A percentile compares a stretch with the other conserved stretches of the same genome.
These are phyloP conservation scores for Drosophila repleta DNA, from an alignment of 1,140 invertebrate genomes.

Conservation along the genomic window DNA sequence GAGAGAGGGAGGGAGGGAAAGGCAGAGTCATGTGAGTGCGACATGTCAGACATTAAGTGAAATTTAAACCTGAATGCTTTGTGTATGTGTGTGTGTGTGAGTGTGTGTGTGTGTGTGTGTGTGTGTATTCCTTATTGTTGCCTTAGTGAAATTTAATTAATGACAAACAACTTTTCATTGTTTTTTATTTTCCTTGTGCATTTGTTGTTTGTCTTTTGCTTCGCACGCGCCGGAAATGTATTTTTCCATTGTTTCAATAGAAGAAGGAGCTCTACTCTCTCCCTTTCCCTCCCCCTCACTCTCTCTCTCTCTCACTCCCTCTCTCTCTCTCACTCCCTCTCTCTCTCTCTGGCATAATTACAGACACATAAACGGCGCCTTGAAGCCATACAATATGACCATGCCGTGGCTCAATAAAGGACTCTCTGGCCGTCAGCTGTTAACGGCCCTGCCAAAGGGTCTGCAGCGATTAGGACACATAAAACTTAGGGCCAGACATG, in stretches of 20 bases:
- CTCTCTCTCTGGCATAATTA: conserved; percentile 40
- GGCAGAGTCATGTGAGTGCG: background rate
- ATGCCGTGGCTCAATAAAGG: background rate
- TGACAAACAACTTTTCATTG: conserved; percentile 79
- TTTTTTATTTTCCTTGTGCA: conserved; percentile 16
- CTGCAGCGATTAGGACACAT: conserved; percentile 51
- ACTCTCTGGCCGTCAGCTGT: conserved; percentile 31
- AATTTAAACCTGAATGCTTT: conserved; percentile 66
- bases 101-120: conserved; percentile 25
- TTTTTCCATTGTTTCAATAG: conserved; percentile 63
- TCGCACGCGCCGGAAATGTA: conserved; percentile 75
- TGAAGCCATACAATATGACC: conserved; percentile 28
- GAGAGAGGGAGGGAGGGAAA: conserved; percentile 1
- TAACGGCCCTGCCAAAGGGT: conserved; percentile 28
- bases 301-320: too few species aligned
- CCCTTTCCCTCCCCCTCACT: too few species aligned
- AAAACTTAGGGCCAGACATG: conserved; percentile 56
- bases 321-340: too few species aligned
- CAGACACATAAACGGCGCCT: conserved; percentile 35
- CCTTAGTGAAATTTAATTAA: conserved; percentile 70
- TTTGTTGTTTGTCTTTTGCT: conserved; percentile 44
- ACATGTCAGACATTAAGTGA: conserved; percentile 50
- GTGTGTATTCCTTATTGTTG: conserved; percentile 33
- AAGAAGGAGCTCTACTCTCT: background rate
- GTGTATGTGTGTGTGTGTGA: too few species aligned